phyloP scores from a whole-genome alignment of 1,140 invertebrate genomes.

The Melipona quadrifasciata region DNA sequence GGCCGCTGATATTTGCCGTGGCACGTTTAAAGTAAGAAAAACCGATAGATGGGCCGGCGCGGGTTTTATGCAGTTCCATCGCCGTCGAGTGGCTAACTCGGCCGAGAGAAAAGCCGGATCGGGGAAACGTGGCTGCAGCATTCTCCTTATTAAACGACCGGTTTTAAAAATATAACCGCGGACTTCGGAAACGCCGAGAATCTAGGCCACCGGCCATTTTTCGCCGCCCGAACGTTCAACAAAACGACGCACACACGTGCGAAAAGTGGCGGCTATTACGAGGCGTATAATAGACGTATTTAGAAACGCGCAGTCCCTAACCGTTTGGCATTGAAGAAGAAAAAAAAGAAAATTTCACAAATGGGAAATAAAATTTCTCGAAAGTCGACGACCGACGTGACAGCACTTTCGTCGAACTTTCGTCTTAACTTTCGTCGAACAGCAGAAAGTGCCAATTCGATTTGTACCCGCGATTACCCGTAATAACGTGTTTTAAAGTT shows the following conservation, averaged over 20 bases:
- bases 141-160: conserved; percentile 43
- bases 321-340: too few species aligned
- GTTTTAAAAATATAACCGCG: conserved; percentile 12
- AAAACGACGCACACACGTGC: background rate
- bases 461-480: background rate
- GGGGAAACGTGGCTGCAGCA: background rate
- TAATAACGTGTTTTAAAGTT: background rate
- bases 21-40: conserved; percentile 45
- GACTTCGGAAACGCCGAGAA: conserved; percentile 7
- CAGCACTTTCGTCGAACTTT: background rate
- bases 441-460: background rate
- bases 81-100: conserved; percentile 12
- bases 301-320: too few species aligned
- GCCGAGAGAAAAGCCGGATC: background rate
- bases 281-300: too few species aligned
- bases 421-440: background rate
- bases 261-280: background rate
- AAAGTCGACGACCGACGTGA: too few species aligned
- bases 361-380: too few species aligned
- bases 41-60: conserved; percentile 22
- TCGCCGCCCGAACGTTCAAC: background rate
- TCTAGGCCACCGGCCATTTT: background rate
- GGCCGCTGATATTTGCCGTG: conserved; percentile 39
- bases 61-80: conserved; percentile 13
- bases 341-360: too few species aligned